A percentile compares a stretch with the other conserved stretches of the same genome.
These are phyloP conservation scores for Ceyx margarethae DNA, from an alignment of 2,113 vertebrate genomes.

Conservation along the genomic window DNA sequence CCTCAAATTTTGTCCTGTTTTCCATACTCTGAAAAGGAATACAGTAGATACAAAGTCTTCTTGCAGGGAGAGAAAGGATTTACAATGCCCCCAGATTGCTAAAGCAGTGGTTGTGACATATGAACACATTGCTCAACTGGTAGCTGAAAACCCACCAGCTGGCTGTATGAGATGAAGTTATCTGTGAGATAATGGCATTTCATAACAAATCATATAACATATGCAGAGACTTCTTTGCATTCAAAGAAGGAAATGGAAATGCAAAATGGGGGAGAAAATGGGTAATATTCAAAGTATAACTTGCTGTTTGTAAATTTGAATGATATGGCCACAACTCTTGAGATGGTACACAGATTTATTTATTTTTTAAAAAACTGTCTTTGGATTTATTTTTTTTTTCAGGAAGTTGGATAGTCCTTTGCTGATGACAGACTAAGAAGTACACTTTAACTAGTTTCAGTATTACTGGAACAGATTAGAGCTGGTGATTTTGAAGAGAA, in stretches of 20 bases:
- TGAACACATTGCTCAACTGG: neutral
- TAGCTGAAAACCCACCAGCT: neutral
- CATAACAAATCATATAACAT: neutral
- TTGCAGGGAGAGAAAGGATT: neutral
- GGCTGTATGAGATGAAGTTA: neutral
- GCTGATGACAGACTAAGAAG: neutral
- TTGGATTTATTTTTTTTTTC: neutral
- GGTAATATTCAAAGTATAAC: neutral
- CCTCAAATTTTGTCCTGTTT: neutral
- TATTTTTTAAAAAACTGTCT: neutral
- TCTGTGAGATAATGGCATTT: neutral
- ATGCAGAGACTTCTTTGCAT: neutral
- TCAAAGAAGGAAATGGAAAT: neutral
- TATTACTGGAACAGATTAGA: neutral
- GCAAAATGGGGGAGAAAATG: neutral
- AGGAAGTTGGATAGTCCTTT: neutral
- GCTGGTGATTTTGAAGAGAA: neutral
- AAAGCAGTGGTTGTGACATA: neutral
- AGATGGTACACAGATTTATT: neutral
- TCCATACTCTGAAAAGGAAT: neutral
- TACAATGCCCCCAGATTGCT: neutral
- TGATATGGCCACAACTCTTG: neutral
- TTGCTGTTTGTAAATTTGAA: accelerated
- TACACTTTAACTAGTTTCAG: neutral
- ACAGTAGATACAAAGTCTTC: neutral